Evolutionary conservation across 1,140 invertebrate genomes (phyloP).

Genomic region (Drosophila paulistorum): DNA sequence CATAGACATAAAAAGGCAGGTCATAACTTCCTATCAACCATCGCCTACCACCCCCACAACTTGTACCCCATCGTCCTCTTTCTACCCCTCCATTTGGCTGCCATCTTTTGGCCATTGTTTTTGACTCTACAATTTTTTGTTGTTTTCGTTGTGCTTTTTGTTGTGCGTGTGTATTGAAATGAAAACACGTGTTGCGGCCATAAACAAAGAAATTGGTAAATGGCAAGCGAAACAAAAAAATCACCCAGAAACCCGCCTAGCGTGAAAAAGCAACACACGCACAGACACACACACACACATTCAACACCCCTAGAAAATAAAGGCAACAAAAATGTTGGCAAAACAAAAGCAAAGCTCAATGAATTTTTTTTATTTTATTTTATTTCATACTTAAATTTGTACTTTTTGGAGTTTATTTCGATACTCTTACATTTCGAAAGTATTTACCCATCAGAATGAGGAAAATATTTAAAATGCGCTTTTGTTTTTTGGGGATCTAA

Average conservation of each 20-base stretch:
- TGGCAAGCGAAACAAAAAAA: slow-evolving; percentile 47
- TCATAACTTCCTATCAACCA: slow-evolving; percentile 8
- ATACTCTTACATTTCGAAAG: neutral
- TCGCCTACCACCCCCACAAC: slow-evolving; percentile 14
- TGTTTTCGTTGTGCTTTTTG: neutral
- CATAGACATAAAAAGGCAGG: slow-evolving; percentile 70
- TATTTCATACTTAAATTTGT: slow-evolving; percentile 27
- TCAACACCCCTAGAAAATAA: slow-evolving; percentile 40
- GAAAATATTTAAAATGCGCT: neutral
- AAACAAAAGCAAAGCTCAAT: slow-evolving; percentile 25
- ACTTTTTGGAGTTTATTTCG: slow-evolving; percentile 1
- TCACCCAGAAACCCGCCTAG: slow-evolving; percentile 54
- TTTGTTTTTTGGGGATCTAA: too few species aligned
- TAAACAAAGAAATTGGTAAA: slow-evolving; percentile 79
- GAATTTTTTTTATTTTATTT: slow-evolving; percentile 40
- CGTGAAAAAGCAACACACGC: slow-evolving; percentile 52
- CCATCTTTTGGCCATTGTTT: slow-evolving; percentile 10
- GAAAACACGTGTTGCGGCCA: slow-evolving; percentile 76
- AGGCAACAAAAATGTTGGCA: slow-evolving; percentile 21
- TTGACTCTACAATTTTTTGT: neutral
- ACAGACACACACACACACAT: slow-evolving; percentile 38
- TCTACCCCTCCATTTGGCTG: neutral
- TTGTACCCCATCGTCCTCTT: neutral
- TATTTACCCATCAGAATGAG: neutral
- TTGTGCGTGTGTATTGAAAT: slow-evolving; percentile 62